Conservation (phyloP, 2,113 vertebrate genomes). For the Tetraodon nigroviridis region DNA sequence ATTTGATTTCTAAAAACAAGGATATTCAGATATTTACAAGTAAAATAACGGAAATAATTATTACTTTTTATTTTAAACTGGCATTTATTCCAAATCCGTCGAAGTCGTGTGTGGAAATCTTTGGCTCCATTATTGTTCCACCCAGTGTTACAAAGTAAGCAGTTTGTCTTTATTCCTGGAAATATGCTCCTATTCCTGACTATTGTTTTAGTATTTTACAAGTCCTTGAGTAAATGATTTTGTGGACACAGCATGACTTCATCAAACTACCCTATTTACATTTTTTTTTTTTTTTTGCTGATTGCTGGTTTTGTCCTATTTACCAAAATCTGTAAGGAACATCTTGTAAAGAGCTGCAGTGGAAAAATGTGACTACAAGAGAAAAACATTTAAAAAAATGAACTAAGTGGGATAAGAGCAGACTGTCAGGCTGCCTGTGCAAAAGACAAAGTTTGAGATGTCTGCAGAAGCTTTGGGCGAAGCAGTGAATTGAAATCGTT, state of each 20-base stretch:
- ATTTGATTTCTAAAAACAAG: conserved; percentile 75
- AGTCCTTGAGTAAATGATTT: not conserved
- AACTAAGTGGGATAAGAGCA: too few relatives aligned
- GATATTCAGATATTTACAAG: not conserved
- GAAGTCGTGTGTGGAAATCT: too few relatives aligned
- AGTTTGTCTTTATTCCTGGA: too few relatives aligned
- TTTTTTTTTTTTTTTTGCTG: not conserved
- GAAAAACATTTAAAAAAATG: too few relatives aligned
- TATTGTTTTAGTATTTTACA: not conserved
- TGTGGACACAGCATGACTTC: conserved; percentile 1
- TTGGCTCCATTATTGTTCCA: too few relatives aligned
- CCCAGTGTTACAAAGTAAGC: too few relatives aligned
- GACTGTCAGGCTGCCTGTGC: too few relatives aligned
- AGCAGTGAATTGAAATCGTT: conserved; percentile 70
- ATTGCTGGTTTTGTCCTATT: not conserved
- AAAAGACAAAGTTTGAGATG: not conserved
- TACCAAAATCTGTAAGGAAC: not conserved
- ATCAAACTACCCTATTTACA: not conserved
- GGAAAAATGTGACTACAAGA: too few relatives aligned
- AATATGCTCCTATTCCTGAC: not conserved
- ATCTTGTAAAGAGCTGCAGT: too few relatives aligned
- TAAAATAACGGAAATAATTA: too few relatives aligned
- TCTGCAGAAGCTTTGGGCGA: conserved; percentile 50
- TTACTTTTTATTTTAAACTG: too few relatives aligned
- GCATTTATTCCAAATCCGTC: too few relatives aligned